Conservation (phyloP, 2,888 invertebrate species). For the Therioaphis trifolii region DNA sequence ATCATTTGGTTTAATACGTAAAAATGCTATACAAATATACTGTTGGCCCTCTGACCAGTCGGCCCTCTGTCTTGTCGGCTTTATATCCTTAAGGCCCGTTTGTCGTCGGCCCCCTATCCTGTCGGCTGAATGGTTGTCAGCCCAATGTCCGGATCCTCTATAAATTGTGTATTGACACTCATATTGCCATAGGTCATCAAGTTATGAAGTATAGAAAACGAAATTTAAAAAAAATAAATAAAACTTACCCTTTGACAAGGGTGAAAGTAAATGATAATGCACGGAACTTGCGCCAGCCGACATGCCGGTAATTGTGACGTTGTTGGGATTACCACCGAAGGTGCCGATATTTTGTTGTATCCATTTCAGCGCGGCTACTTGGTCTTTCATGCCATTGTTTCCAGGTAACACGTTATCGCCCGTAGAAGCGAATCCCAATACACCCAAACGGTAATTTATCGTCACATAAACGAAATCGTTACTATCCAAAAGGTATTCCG, state of each 20-base stretch:
- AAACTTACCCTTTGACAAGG: slow-evolving; percentile 66
- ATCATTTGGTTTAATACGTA: too few species aligned
- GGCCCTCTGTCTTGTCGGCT: too few species aligned
- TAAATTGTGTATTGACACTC: too few species aligned
- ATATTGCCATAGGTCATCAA: too few species aligned
- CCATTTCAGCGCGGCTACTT: slow-evolving; percentile 67
- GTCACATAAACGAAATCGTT: slow-evolving; percentile 68
- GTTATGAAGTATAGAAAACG: too few species aligned
- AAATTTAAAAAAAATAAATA: too few species aligned
- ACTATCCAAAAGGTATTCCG: slow-evolving; percentile 31
- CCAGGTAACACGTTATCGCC: slow-evolving; percentile 67
- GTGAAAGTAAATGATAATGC: slow-evolving; percentile 67
- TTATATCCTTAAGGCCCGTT: too few species aligned
- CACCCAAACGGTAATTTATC: slow-evolving; percentile 69
- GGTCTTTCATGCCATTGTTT: slow-evolving; percentile 68
- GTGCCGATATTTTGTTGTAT: slow-evolving; percentile 67
- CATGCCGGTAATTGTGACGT: slow-evolving; percentile 67
- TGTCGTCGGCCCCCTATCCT: too few species aligned
- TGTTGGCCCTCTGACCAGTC: too few species aligned
- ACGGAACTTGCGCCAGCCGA: slow-evolving; percentile 68
- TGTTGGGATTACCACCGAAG: slow-evolving; percentile 67
- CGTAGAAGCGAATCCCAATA: slow-evolving; percentile 68
- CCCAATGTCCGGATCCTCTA: too few species aligned
- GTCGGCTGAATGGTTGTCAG: too few species aligned
- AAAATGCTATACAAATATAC: too few species aligned